Conservation (phyloP, 2,113 vertebrate genomes). For the Corvus cornix region DNA sequence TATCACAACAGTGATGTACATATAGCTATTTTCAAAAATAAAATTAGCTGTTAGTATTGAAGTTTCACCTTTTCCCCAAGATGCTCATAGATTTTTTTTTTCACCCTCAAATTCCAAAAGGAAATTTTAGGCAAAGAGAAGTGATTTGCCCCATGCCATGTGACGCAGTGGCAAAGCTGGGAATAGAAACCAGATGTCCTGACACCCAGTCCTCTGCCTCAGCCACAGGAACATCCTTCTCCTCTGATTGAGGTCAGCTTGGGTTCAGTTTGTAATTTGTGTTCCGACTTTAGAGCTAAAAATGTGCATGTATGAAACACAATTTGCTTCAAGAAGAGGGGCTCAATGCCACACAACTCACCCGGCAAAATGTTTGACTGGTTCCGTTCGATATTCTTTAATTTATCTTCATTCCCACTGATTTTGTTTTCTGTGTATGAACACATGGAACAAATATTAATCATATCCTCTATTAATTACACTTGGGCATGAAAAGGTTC, state of each 20-base stretch:
- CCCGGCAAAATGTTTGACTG: conserved; percentile 92
- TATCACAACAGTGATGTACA: background rate
- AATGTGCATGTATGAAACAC: background rate
- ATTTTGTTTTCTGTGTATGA: conserved; percentile 72
- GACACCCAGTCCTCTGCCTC: conserved; percentile 35
- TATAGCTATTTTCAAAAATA: background rate
- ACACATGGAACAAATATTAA: background rate
- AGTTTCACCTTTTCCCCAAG: background rate
- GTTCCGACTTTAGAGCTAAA: conserved; percentile 42
- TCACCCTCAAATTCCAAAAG: background rate
- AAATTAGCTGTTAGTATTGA: background rate
- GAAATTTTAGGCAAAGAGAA: background rate
- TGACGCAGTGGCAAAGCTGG: conserved; percentile 3
- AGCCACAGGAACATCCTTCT: conserved; percentile 52
- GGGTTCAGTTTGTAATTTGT: conserved; percentile 38
- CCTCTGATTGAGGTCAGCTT: conserved; percentile 36
- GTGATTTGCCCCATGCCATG: background rate
- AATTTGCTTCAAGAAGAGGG: background rate
- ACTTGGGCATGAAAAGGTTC: background rate
- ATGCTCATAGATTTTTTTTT: background rate
- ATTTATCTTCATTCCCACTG: conserved; percentile 85
- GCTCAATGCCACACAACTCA: conserved; percentile 55
- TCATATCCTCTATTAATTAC: background rate
- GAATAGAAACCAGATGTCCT: conserved; percentile 68
- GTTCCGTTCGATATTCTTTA: conserved; percentile 87